These are phyloP conservation scores for Agonopterix subpropinquella DNA, from an alignment of 2,888 invertebrate genomes.

Conservation along the genomic window DNA sequence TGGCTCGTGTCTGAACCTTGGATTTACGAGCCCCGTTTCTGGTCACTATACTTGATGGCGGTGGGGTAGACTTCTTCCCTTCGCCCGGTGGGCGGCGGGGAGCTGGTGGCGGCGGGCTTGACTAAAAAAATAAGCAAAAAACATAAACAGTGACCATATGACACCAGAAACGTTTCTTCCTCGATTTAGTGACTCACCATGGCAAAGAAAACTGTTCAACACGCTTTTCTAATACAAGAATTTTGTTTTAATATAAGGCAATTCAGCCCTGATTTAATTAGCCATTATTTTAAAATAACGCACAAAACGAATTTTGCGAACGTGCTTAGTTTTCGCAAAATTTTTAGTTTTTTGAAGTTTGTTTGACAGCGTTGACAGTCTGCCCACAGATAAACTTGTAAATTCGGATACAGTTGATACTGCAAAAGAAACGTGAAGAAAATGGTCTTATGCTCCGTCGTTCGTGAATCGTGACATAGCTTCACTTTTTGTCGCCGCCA, in stretches of 20 bases:
- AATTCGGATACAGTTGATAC: too few relatives aligned
- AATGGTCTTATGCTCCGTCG: too few relatives aligned
- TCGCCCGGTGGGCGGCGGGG: slow-evolving; percentile 43
- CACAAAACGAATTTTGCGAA: neutral
- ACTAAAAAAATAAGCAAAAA: slow-evolving; percentile 23
- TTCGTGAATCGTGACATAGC: too few relatives aligned
- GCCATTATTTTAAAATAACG: slow-evolving; percentile 3
- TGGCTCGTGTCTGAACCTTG: slow-evolving; percentile 79
- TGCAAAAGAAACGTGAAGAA: too few relatives aligned
- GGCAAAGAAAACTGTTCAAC: neutral
- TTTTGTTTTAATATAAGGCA: too few relatives aligned
- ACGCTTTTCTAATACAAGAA: too few relatives aligned
- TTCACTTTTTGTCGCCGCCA: too few relatives aligned
- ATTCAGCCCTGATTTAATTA: neutral
- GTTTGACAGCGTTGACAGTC: too few relatives aligned
- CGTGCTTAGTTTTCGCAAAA: too few relatives aligned
- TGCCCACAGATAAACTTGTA: too few relatives aligned
- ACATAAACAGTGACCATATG: neutral
- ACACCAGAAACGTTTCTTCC: neutral
- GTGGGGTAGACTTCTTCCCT: slow-evolving; percentile 47
- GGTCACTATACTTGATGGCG: slow-evolving; percentile 70
- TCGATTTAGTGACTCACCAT: slow-evolving; percentile 10
- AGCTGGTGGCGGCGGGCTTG: slow-evolving; percentile 47
- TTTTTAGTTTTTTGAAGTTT: too few relatives aligned
- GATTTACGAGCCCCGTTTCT: slow-evolving; percentile 78